Base-by-base conservation (phyloP, 2,113 vertebrate species). In the Cathartes aura region DNA sequence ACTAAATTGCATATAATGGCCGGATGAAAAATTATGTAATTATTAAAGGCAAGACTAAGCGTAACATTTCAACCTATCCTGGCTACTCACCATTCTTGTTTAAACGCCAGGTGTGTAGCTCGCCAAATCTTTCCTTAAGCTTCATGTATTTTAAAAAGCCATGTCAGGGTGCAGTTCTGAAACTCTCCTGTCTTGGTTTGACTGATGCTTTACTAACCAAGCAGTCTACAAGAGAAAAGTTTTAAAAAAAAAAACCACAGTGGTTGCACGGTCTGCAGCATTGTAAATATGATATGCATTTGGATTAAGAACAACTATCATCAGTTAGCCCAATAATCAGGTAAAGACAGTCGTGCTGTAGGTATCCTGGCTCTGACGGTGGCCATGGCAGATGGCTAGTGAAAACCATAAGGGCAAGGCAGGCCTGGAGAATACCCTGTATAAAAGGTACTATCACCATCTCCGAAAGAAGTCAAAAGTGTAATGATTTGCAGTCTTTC, bases 1-100 rank as follows among this genome's bases (percentile, higher is more conserved):
- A 67, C 56, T 94, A 64, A 72, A 81, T 34, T 84, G 64, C 81
- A 89, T 52, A 9, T 38, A 75, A 40, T 30, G 67, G 70, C 73
- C 92, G 96, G 68, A 45, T 76, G 30, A 82, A 79, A 97, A 93
- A 78, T 83, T 11, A 92, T 66, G 50, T 91, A 59, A 88, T 75
- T 82, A 53, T 19, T 10, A 76, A 64, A 94, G 78, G 47, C 93
- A 96, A 95, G 78, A 92, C 83, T 75, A 95, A 93, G 71, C 4
- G 34, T 55, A 90, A 81, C 60, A 76, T 59, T 82, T 70, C 76
- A 71, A 42, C 43, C 64, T 47, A 18, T 47, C 38, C 66, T 86
- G 90, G 66, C 62, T 36, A 83, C 75, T 82, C 90, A 59, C 40
- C 11, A 6, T 38, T 96, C 80, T 87, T 93, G 74, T 67, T 94